A percentile compares a stretch with the other conserved stretches of the same genome.
These are phyloP conservation scores for Sigmodon hispidus DNA, from an alignment of 2,113 vertebrate species.

Conservation along the genomic window DNA sequence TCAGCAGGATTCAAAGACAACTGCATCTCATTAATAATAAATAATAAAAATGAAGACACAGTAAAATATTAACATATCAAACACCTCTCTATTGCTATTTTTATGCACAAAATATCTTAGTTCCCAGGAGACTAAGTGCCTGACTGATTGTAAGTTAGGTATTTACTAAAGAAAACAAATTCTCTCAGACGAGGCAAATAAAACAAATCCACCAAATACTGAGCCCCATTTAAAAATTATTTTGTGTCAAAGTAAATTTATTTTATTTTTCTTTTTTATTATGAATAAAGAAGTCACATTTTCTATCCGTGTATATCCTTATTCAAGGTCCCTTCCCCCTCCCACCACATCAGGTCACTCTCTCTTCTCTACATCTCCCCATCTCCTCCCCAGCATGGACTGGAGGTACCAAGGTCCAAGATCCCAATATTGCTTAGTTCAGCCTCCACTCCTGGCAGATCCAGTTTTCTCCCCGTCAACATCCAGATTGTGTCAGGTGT, in stretches of 20 bases:
- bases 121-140: slow-evolving; percentile 68
- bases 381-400: too few relatives aligned
- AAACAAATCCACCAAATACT: neutral
- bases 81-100: slow-evolving; percentile 75
- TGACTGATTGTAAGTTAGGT: slow-evolving; percentile 62
- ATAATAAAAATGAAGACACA: slow-evolving; percentile 78
- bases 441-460: too few relatives aligned
- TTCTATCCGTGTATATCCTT: too few relatives aligned
- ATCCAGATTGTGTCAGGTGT: too few relatives aligned
- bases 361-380: too few relatives aligned
- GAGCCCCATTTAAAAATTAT: neutral
- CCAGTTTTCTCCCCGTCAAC: too few relatives aligned
- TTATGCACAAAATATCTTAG: slow-evolving; percentile 68
- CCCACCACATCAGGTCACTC: too few relatives aligned
- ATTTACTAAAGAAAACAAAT: slow-evolving; percentile 76
- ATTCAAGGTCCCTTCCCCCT: too few relatives aligned
- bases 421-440: too few relatives aligned
- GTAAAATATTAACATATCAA: slow-evolving; percentile 82
- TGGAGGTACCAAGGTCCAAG: too few relatives aligned
- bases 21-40: slow-evolving; percentile 82
- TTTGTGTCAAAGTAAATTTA: slow-evolving; percentile 10
- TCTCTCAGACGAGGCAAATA: slow-evolving; percentile 57
- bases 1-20: slow-evolving; percentile 80
- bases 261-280: too few relatives aligned
- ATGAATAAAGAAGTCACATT: too few relatives aligned